phyloP scores from a whole-genome alignment of 1,140 invertebrate species.

The Drosophila tristis region DNA sequence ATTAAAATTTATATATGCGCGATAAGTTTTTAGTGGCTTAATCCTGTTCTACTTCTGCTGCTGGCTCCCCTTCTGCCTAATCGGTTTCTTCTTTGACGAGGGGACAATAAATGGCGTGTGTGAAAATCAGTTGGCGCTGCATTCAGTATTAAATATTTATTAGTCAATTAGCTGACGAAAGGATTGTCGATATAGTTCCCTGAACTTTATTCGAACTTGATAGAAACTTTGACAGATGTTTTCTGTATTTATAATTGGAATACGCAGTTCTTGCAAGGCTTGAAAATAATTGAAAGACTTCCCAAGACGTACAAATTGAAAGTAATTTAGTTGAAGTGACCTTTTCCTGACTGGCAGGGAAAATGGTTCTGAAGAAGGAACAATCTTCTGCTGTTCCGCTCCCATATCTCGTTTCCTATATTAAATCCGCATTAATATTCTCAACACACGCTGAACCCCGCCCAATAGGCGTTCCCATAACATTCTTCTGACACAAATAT shows the following conservation, averaged over 20 bases:
- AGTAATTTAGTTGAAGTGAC: no score
- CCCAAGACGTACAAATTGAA: no score
- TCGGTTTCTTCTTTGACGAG: conserved; percentile 3
- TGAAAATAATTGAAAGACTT: background rate
- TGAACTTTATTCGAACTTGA: background rate
- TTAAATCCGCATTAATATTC: background rate
- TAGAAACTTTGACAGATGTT: background rate
- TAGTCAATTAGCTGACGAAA: conserved; percentile 1
- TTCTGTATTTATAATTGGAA: no score
- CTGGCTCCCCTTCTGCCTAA: background rate
- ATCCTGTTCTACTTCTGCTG: conserved; percentile 6
- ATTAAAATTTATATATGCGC: conserved; percentile 81
- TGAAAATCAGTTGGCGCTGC: background rate
- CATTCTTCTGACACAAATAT: conserved; percentile 47
- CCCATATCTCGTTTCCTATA: background rate
- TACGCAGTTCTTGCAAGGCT: no score
- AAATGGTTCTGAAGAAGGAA: no score
- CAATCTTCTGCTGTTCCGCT: no score
- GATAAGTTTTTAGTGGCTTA: conserved; percentile 80
- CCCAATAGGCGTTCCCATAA: conserved; percentile 15
- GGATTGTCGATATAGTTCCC: background rate
- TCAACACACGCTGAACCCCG: background rate
- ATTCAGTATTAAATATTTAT: conserved; percentile 27
- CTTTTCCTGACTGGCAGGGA: no score
- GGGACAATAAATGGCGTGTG: conserved; percentile 14